These are phyloP conservation scores for Aquatica leii DNA, from an alignment of 2,888 invertebrate species.

Conservation along the genomic window DNA sequence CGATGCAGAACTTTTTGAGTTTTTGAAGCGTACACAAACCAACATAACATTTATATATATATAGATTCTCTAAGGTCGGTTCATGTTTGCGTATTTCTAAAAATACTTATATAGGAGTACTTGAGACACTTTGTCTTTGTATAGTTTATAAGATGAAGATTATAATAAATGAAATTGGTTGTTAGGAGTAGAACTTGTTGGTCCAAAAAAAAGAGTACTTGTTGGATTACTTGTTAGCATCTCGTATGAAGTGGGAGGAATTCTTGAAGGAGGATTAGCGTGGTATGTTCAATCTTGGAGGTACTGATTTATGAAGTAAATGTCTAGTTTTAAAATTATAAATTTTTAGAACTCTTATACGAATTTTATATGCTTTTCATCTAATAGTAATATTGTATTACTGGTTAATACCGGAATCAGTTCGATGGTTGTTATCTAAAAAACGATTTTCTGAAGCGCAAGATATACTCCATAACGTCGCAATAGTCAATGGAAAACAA, in stretches of 20 bases:
- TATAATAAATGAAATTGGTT: too few species aligned
- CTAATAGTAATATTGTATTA: conserved; percentile 72
- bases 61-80: too few species aligned
- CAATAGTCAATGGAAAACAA: conserved; percentile 66
- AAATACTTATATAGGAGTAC: too few species aligned
- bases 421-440: conserved; percentile 78
- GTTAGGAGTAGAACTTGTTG: conserved; percentile 81
- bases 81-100: too few species aligned
- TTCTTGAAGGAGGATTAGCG: conserved; percentile 72
- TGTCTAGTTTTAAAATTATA: too few species aligned
- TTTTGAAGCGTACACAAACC: too few species aligned
- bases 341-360: conserved; percentile 50
- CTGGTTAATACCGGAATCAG: conserved; percentile 75
- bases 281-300: conserved; percentile 76
- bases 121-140: too few species aligned
- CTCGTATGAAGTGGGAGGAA: conserved; percentile 76
- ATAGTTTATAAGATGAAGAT: too few species aligned
- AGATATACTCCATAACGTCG: conserved; percentile 43
- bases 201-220: conserved; percentile 75
- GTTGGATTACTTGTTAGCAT: conserved; percentile 76
- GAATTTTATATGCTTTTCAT: conserved; percentile 71
- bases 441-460: conserved; percentile 62
- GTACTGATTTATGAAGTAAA: too few species aligned
- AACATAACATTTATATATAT: too few species aligned
- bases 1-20: too few species aligned